Evolutionary conservation across 1,140 invertebrate species (phyloP).

Genomic region (Drosophila watanabei): DNA sequence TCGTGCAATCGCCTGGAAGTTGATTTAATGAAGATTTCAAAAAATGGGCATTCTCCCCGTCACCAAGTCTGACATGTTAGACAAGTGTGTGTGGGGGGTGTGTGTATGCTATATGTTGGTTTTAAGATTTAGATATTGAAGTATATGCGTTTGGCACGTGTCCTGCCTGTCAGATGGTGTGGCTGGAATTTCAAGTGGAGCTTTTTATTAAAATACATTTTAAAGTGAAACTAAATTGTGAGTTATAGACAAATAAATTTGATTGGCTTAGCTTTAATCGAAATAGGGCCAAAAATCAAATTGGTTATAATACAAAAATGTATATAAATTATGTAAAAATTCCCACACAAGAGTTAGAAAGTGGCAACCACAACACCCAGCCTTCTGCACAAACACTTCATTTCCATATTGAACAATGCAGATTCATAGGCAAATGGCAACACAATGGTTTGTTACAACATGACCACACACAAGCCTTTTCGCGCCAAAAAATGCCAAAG

Average conservation of each 20-base stretch:
- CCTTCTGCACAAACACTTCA: constrained; percentile 24
- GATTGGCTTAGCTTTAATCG: neutral
- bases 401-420: constrained; percentile 76
- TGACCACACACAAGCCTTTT: constrained; percentile 81
- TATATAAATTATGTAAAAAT: neutral
- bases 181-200: constrained; percentile 37
- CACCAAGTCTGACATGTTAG: constrained; percentile 58
- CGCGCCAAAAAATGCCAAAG: constrained; percentile 73
- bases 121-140: constrained; percentile 51
- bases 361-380: constrained; percentile 8
- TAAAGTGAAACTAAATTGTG: constrained; percentile 20
- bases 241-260: constrained; percentile 5
- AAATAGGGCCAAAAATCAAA: neutral
- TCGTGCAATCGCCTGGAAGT: constrained; percentile 78
- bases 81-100: constrained; percentile 13
- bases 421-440: constrained; percentile 17
- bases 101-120: constrained; percentile 16
- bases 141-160: constrained; percentile 46
- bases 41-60: constrained; percentile 51
- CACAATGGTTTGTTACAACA: constrained; percentile 76
- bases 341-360: neutral
- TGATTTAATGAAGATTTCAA: constrained; percentile 83
- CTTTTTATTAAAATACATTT: constrained; percentile 13
- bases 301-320: neutral
- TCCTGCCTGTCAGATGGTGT: constrained; percentile 32